Percentiles rank a stretch among this genome's conserved stretches.
phyloP scores from a whole-genome alignment of 2,113 vertebrate species.

The Otolemur garnettii region DNA sequence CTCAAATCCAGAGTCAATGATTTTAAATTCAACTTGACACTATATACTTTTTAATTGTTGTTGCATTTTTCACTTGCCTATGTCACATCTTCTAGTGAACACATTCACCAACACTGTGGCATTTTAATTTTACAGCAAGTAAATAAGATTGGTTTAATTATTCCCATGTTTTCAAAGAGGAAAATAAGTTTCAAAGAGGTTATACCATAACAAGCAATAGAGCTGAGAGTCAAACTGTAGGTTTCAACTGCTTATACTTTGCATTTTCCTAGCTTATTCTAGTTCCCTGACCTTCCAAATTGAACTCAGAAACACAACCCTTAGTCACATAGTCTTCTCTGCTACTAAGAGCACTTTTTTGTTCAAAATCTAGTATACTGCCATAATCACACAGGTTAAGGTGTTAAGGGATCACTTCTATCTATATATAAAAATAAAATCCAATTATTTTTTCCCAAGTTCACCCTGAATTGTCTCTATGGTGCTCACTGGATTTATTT shows the following conservation, averaged over 20 bases:
- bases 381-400: slow-evolving; percentile 15
- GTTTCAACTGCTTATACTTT: not conserved
- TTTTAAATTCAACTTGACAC: not conserved
- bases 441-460: slow-evolving; percentile 54
- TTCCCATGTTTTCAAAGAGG: slow-evolving; percentile 13
- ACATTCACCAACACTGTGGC: slow-evolving; percentile 4
- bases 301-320: slow-evolving; percentile 20
- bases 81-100: not conserved
- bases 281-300: slow-evolving; percentile 59
- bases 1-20: not conserved
- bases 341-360: slow-evolving; percentile 17
- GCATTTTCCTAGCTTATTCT: slow-evolving; percentile 46
- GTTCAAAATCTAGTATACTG: slow-evolving; percentile 49
- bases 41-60: not conserved
- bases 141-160: slow-evolving; percentile 59
- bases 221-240: slow-evolving; percentile 25
- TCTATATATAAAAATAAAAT: slow-evolving; percentile 61
- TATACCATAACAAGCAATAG: not conserved
- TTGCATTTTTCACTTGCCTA: not conserved
- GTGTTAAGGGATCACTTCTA: slow-evolving; percentile 44
- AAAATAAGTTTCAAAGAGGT: slow-evolving; percentile 57
- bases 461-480: slow-evolving; percentile 55
- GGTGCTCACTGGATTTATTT: slow-evolving; percentile 63
- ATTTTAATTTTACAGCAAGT: slow-evolving; percentile 32
- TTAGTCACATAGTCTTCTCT: slow-evolving; percentile 40